These are phyloP conservation scores for Thalassarche chlororhynchos DNA, from an alignment of 2,113 vertebrate genomes.

Conservation along the genomic window DNA sequence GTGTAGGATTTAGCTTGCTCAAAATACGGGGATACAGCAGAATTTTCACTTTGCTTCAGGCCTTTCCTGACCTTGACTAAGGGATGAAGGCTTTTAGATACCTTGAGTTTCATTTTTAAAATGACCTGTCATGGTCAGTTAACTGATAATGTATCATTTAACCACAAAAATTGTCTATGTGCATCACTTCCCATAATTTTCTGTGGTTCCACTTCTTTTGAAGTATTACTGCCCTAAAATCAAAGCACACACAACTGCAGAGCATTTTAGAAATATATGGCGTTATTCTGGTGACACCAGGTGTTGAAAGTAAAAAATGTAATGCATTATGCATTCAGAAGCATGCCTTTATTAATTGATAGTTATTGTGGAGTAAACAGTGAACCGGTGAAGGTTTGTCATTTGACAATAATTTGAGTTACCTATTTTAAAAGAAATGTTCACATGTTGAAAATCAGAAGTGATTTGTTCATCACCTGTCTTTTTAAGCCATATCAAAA, in stretches of 20 bases:
- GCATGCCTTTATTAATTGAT: conserved; percentile 8
- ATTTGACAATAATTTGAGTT: neutral
- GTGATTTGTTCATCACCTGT: neutral
- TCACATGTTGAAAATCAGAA: neutral
- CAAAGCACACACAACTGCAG: neutral
- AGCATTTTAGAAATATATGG: neutral
- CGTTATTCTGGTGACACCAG: conserved; percentile 70
- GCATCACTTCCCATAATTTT: neutral
- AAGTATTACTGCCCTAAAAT: neutral
- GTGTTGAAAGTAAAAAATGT: conserved; percentile 66
- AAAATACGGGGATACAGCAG: neutral
- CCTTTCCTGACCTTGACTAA: neutral
- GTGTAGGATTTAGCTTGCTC: neutral
- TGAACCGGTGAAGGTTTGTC: neutral
- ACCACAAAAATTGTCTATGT: neutral
- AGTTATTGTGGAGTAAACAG: neutral
- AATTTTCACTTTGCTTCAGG: neutral
- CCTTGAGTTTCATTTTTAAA: neutral
- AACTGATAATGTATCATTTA: neutral
- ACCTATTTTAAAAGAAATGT: neutral
- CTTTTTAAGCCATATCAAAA: neutral
- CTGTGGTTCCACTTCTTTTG: neutral
- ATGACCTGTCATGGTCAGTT: neutral
- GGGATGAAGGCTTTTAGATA: neutral
- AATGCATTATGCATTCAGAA: conserved; percentile 32